Evolutionary conservation across 1,140 invertebrate species (phyloP).

Genomic region (Caenorhabditis elegans): DNA sequence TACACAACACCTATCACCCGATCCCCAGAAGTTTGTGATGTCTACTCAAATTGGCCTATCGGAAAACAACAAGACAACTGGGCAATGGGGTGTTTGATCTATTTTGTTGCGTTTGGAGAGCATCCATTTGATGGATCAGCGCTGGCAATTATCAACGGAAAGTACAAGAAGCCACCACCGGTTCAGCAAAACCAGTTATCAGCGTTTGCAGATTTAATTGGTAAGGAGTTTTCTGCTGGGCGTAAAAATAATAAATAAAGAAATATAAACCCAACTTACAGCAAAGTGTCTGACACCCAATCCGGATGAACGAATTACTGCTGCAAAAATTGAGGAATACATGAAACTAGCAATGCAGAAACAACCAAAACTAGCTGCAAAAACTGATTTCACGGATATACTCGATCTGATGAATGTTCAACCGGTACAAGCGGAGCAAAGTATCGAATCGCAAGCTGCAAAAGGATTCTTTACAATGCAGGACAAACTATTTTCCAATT

Average conservation of each 20-base stretch:
- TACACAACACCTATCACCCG: slow-evolving; percentile 75
- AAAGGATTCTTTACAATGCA: slow-evolving; percentile 17
- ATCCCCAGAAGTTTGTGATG: slow-evolving; percentile 92
- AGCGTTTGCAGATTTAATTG: not conserved
- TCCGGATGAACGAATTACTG: not conserved
- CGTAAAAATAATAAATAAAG: too few relatives aligned
- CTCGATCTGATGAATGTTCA: not conserved
- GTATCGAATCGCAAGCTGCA: not conserved
- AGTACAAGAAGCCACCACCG: not conserved
- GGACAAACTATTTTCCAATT: slow-evolving; percentile 6
- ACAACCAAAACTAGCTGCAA: not conserved
- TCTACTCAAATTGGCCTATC: slow-evolving; percentile 92
- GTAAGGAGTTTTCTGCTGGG: not conserved
- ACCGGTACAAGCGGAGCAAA: not conserved
- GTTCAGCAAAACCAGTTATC: not conserved
- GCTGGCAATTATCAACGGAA: slow-evolving; percentile 10
- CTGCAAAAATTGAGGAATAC: not conserved
- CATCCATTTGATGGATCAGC: not conserved
- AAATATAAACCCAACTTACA: not conserved
- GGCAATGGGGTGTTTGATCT: slow-evolving; percentile 68
- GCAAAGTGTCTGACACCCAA: slow-evolving; percentile 1
- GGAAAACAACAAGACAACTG: slow-evolving; percentile 84
- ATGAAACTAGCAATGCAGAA: not conserved
- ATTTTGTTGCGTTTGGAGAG: not conserved
- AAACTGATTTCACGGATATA: slow-evolving; percentile 12